Conservation (phyloP, 2,113 vertebrate species). For the Cariama cristata region DNA sequence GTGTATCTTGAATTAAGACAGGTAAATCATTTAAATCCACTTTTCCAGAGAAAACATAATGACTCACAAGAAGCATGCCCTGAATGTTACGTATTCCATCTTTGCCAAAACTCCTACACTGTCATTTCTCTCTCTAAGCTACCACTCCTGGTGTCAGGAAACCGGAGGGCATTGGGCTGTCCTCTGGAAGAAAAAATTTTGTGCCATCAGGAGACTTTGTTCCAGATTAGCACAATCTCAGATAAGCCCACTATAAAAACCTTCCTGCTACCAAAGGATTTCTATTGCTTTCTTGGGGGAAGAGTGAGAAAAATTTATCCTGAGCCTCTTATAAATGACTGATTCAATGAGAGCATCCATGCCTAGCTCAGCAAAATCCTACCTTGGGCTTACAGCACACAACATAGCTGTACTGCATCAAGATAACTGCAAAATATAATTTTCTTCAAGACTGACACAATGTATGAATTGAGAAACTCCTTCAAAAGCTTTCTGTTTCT, state of each 20-base stretch:
- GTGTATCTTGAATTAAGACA: not conserved
- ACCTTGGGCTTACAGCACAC: not conserved
- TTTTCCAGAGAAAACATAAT: not conserved
- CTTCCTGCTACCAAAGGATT: not conserved
- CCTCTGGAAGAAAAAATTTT: not conserved
- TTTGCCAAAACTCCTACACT: not conserved
- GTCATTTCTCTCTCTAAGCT: not conserved
- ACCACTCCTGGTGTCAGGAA: not conserved
- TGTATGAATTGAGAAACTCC: not conserved
- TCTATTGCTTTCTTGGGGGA: not conserved
- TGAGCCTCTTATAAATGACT: not conserved
- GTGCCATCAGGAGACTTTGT: not conserved
- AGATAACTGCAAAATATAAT: not conserved
- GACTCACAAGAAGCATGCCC: not conserved
- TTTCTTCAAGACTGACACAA: not conserved
- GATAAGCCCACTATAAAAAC: not conserved
- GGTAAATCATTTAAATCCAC: not conserved
- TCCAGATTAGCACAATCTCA: not conserved
- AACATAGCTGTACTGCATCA: not conserved
- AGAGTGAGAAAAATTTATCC: not conserved
- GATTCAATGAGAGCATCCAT: not conserved
- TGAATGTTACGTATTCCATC: not conserved
- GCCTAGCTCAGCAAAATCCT: not conserved
- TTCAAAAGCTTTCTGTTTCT: not conserved
- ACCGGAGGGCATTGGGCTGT: not conserved